These are phyloP conservation scores for Mesocricetus auratus DNA, from an alignment of 2,113 vertebrate species.

Conservation along the genomic window DNA sequence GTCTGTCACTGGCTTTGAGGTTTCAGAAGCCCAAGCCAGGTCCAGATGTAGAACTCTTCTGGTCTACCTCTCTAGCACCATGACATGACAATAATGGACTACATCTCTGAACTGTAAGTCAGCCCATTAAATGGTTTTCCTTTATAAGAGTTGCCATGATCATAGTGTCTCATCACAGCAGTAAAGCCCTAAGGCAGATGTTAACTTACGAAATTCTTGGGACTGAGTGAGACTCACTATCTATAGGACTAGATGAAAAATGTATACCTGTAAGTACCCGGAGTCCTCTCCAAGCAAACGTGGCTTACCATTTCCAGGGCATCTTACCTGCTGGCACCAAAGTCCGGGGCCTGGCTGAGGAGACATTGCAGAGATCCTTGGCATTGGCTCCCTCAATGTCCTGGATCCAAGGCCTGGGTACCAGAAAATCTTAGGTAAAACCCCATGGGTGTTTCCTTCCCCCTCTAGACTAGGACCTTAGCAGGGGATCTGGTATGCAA, in stretches of 20 bases:
- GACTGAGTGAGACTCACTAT: not conserved
- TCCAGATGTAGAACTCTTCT: too few relatives aligned
- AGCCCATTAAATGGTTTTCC: not conserved
- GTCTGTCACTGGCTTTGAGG: not conserved
- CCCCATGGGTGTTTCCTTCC: fast-evolving
- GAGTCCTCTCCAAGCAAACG: not conserved
- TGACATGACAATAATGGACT: not conserved
- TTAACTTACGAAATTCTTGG: not conserved
- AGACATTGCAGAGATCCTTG: constrained; percentile 83
- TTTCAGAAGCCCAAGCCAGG: not conserved
- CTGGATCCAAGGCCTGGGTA: constrained; percentile 88
- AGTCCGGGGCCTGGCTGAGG: constrained; percentile 72
- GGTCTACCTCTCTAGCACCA: not conserved
- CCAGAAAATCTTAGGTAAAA: not conserved
- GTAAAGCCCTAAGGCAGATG: not conserved
- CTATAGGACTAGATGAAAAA: not conserved
- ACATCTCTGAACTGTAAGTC: not conserved
- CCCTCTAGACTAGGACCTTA: not conserved
- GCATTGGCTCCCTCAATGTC: constrained; percentile 92
- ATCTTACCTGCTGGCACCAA: constrained; percentile 81
- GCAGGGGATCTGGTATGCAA: not conserved
- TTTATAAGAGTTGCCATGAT: not conserved
- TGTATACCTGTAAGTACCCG: not conserved
- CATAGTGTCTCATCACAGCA: not conserved
- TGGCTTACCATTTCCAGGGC: too few relatives aligned